Conservation (phyloP, 2,113 vertebrate species). For the Hucho hucho region DNA sequence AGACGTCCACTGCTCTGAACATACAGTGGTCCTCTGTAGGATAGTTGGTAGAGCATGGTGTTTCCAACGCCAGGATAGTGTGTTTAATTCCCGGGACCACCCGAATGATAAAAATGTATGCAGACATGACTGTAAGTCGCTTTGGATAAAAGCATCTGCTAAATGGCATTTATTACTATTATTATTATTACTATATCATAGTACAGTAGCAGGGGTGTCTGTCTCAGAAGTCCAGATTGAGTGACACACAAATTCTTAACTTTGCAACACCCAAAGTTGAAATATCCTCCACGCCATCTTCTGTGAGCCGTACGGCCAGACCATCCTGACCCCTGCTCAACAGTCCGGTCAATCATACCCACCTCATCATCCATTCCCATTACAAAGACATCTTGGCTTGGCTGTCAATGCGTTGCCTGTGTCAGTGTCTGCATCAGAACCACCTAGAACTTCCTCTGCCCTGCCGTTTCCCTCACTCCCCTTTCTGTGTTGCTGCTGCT, state of each 20-base stretch:
- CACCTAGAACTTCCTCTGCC: conserved; percentile 12
- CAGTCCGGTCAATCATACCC: conserved; percentile 36
- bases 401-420: conserved; percentile 66
- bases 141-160: too few relatives aligned
- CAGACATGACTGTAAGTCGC: too few relatives aligned
- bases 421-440: conserved; percentile 30
- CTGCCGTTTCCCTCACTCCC: conserved; percentile 18
- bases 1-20: too few relatives aligned
- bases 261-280: conserved; percentile 32
- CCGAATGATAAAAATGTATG: too few relatives aligned
- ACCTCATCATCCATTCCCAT: conserved; percentile 46
- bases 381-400: conserved; percentile 69
- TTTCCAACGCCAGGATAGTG: too few relatives aligned
- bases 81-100: too few relatives aligned
- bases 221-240: not conserved
- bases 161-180: too few relatives aligned
- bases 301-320: conserved; percentile 35
- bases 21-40: too few relatives aligned
- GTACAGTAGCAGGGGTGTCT: not conserved
- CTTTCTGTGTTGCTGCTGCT: conserved; percentile 15
- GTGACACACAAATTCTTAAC: not conserved
- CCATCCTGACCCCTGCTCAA: conserved; percentile 17
- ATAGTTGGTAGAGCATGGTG: too few relatives aligned
- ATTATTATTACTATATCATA: not conserved
- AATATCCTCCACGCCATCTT: conserved; percentile 59